Conservation (phyloP, 2,888 invertebrate genomes). For the Cactoblastis cactorum region DNA sequence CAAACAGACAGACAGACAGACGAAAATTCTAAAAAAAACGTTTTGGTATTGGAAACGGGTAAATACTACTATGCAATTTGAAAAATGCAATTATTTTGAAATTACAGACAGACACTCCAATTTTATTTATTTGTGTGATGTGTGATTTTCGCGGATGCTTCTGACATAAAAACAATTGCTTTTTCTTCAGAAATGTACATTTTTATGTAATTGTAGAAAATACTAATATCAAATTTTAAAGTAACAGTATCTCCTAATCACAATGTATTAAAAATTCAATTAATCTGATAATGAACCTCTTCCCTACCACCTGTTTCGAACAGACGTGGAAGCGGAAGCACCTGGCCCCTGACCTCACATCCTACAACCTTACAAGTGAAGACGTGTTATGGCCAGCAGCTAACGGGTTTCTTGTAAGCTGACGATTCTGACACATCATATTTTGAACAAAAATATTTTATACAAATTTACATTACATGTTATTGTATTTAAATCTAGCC, state of each 20-base stretch:
- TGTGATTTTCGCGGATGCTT: too few species aligned
- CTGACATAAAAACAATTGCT: too few species aligned
- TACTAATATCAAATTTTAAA: neutral
- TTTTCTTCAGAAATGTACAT: neutral
- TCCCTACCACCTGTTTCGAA: slow-evolving; percentile 19
- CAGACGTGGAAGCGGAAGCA: slow-evolving; percentile 63
- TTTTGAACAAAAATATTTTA: neutral
- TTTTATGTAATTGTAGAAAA: neutral
- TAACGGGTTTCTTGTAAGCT: slow-evolving; percentile 21
- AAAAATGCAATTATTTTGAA: too few species aligned
- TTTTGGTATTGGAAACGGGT: too few species aligned
- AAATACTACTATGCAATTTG: too few species aligned
- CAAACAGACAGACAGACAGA: too few species aligned
- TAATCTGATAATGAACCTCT: neutral
- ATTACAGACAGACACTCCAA: too few species aligned
- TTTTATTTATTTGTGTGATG: too few species aligned
- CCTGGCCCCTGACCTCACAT: slow-evolving; percentile 64
- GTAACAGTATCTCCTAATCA: neutral
- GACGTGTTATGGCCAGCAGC: slow-evolving; percentile 29
- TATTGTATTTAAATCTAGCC: too few species aligned
- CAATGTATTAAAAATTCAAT: slow-evolving; percentile 1
- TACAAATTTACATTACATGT: too few species aligned
- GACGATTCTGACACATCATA: neutral
- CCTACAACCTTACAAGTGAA: slow-evolving; percentile 67
- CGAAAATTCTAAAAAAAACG: too few species aligned